Evolutionary conservation across 2,113 vertebrate species (phyloP).

Genomic region (Rhagologus leucostigma): DNA sequence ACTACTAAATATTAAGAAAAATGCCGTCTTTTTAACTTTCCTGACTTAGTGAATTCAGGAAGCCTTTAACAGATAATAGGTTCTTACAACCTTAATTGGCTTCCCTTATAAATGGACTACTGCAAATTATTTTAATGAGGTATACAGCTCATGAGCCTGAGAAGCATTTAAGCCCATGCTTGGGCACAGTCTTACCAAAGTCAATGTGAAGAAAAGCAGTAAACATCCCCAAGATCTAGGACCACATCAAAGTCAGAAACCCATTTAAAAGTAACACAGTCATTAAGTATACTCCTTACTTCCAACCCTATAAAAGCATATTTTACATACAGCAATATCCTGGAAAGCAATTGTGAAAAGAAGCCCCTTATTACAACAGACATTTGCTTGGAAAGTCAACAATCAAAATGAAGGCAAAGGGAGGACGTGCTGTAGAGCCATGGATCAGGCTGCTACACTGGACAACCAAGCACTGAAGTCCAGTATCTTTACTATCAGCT

Average conservation of each 20-base stretch:
- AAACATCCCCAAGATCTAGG: not conserved
- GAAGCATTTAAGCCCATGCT: not conserved
- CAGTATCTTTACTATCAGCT: not conserved
- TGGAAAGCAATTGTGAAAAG: not conserved
- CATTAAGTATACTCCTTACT: not conserved
- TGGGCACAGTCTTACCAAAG: not conserved
- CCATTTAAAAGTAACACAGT: not conserved
- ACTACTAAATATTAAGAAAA: not conserved
- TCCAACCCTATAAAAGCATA: not conserved
- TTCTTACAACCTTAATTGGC: not conserved
- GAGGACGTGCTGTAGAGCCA: not conserved
- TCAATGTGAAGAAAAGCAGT: not conserved
- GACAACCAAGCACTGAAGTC: not conserved
- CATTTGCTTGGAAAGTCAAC: not conserved
- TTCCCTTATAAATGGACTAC: not conserved
- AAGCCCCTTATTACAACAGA: not conserved
- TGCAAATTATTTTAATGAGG: not conserved
- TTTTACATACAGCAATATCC: not conserved
- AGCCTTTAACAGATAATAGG: not conserved
- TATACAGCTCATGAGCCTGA: not conserved
- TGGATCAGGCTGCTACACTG: not conserved
- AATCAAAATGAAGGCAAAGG: not conserved
- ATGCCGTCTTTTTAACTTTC: not conserved
- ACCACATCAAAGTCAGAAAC: not conserved
- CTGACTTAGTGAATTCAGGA: not conserved